Conservation (phyloP, 92 coral and sea anemone genomes). For the Diadumene lineata region DNA sequence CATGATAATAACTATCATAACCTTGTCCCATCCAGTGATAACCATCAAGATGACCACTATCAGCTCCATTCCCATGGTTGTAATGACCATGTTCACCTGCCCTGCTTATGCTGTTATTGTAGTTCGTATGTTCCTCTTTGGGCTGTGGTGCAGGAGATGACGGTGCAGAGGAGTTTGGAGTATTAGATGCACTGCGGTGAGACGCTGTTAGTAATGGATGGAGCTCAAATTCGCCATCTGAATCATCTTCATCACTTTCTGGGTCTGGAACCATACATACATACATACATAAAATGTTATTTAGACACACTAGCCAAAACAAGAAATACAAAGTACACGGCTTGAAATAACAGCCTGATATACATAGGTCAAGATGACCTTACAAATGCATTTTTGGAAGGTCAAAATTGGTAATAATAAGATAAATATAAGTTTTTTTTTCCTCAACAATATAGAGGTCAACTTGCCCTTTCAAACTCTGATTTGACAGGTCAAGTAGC, state of each 20-base stretch:
- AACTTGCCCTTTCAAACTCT: too few relatives aligned
- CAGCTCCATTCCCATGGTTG: slow-evolving; percentile 22
- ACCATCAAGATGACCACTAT: background rate
- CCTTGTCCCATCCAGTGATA: slow-evolving; percentile 23
- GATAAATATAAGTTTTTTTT: too few relatives aligned
- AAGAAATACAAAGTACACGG: too few relatives aligned
- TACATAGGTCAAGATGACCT: too few relatives aligned
- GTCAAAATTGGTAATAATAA: too few relatives aligned
- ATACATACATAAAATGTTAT: too few relatives aligned
- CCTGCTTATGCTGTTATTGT: background rate
- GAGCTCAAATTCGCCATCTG: slow-evolving; percentile 92
- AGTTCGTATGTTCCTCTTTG: background rate
- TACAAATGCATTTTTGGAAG: too few relatives aligned
- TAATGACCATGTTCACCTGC: background rate
- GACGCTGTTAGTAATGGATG: slow-evolving; percentile 95
- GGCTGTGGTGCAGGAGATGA: slow-evolving; percentile 60
- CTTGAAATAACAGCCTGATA: too few relatives aligned
- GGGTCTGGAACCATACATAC: slow-evolving; percentile 15
- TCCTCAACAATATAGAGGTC: too few relatives aligned
- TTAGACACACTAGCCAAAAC: too few relatives aligned
- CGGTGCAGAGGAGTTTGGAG: slow-evolving; percentile 58
- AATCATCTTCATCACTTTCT: slow-evolving; percentile 76
- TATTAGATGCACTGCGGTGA: slow-evolving; percentile 57
- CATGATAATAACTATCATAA: slow-evolving; percentile 22
- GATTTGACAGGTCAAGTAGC: too few relatives aligned